A percentile compares a stretch with the other conserved stretches of the same genome.
These are phyloP conservation scores for Notocelia uddmanniana DNA, from an alignment of 2,888 invertebrate species.

Conservation along the genomic window DNA sequence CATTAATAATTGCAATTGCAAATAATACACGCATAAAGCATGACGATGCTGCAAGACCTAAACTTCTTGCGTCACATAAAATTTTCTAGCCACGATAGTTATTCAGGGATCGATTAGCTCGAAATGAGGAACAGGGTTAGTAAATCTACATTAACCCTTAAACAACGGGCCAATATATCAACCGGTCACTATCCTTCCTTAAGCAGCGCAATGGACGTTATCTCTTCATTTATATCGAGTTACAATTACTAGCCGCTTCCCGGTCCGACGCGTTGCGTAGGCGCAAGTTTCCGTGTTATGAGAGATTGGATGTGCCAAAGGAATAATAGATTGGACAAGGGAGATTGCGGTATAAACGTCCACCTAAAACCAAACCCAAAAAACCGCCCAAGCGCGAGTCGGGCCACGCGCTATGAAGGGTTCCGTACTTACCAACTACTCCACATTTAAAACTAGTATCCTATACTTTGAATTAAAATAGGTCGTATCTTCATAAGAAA, in stretches of 20 bases:
- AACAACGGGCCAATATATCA: conserved; percentile 56
- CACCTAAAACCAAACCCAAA: too few species aligned
- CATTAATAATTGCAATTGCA: conserved; percentile 25
- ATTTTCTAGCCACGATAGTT: conserved; percentile 30
- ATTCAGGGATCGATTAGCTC: conserved; percentile 39
- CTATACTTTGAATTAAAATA: too few species aligned
- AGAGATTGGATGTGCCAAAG: conserved; percentile 62
- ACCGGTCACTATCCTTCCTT: conserved; percentile 71
- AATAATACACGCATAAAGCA: conserved; percentile 7
- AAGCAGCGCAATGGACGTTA: conserved; percentile 74
- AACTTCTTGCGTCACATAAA: conserved; percentile 31
- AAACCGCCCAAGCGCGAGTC: too few species aligned
- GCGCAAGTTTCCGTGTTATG: conserved; percentile 65
- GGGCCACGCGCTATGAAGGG: too few species aligned
- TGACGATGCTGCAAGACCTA: conserved; percentile 26
- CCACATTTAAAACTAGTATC: too few species aligned
- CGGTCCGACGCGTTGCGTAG: conserved; percentile 64
- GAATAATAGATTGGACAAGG: conserved; percentile 58
- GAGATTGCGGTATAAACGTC: conserved; percentile 51
- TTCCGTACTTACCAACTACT: too few species aligned
- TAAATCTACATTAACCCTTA: conserved; percentile 46
- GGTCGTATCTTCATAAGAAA: too few species aligned
- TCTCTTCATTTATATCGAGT: conserved; percentile 77
- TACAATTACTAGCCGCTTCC: conserved; percentile 76
- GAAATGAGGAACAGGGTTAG: conserved; percentile 31